Evolutionary conservation across 2,888 invertebrate genomes (phyloP).

Genomic region (Ochropleura leucogaster): DNA sequence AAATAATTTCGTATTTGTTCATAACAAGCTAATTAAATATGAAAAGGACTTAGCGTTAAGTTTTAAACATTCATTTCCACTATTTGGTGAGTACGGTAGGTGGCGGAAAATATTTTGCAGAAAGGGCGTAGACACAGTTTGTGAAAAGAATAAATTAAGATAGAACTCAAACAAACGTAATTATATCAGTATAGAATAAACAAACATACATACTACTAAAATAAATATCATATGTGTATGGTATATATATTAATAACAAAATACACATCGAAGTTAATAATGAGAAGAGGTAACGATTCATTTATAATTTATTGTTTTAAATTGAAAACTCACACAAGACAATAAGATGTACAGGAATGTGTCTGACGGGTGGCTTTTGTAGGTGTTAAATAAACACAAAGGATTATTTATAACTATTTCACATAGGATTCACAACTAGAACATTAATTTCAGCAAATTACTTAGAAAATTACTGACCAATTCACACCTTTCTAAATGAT

Average conservation of each 20-base stretch:
- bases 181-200: no score
- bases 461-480: conserved; percentile 18
- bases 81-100: background rate
- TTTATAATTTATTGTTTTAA: no score
- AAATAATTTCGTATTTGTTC: background rate
- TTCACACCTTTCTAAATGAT: conserved; percentile 57
- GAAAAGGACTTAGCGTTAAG: background rate
- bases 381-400: conserved; percentile 12
- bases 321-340: background rate
- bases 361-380: background rate
- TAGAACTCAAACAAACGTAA: no score
- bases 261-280: no score
- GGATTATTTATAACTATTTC: conserved; percentile 8
- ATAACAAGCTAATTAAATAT: background rate
- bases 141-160: no score
- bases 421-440: conserved; percentile 2
- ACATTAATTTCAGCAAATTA: conserved; percentile 11
- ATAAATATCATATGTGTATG: no score
- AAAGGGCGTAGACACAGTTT: no score
- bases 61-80: background rate
- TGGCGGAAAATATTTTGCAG: background rate
- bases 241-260: background rate
- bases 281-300: no score
- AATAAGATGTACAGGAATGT: background rate
- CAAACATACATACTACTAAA: no score